Evolutionary conservation across 2,888 invertebrate species (phyloP), one percentile per base, ranked within the genome.

Genomic region (Drosophila lutescens): DNA sequence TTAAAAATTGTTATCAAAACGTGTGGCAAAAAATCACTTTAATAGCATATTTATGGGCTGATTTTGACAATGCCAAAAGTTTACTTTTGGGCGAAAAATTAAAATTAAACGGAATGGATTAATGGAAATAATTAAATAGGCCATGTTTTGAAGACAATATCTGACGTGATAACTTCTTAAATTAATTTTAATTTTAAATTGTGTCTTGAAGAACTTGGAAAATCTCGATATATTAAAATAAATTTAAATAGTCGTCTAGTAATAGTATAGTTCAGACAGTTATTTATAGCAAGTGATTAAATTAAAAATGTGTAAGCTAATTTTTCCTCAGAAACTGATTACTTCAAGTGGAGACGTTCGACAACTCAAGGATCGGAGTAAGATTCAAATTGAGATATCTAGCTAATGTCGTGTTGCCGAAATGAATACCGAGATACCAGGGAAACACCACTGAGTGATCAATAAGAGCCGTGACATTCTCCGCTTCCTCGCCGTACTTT

Each of bases 391-490:
- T 32, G 23, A 34, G 65, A 66, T 66, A 56, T 38, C 10, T 12
- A 13, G 17, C 46, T 69, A 57, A 47, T 69, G 43, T 55, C 26
- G 41, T 66, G 70, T 69, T 34, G 20, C 40, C 8, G 38, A 56
- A 69, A 66, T 47, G 32, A 66, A 4, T 51, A n/a, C 12, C 38
- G 2, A 46, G 65, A 65, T 65, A 67, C 44, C 34, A 23, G 15
- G 58, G 32, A 30, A 46, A 56, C 58, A 32, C 46, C 47, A 13
- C 8, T 26, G 41, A 67, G 47, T 47, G 66, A 67, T 67, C 66
- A 70, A 67, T 67, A 70, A 70, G 71, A 40, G 47, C 47, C 47
- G 46, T 67, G 71, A 47, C 66, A 71, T 47, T 66, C 67, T 17
- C 13, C 47, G 26, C 9, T 26, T 26, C 3, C 26, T 10, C 32